A percentile compares a stretch with the other conserved stretches of the same genome.
phyloP scores from a whole-genome alignment of 2,888 invertebrate species.

The Tetrapedia diversipes region DNA sequence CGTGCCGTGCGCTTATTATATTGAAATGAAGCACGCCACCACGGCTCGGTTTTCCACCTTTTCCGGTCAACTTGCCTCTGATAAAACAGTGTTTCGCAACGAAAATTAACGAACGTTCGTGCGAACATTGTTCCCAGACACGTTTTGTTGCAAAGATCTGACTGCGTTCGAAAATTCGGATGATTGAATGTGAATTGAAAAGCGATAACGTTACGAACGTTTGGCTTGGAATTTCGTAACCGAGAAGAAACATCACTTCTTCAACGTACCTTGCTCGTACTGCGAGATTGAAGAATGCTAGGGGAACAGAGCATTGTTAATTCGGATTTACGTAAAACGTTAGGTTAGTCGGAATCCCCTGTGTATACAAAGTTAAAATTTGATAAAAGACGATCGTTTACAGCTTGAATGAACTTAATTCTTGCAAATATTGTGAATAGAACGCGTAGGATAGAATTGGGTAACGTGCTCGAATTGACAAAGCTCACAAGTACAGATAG shows the following conservation, averaged over 20 bases:
- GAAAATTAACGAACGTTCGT: neutral
- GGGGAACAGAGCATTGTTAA: neutral
- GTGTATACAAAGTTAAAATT: neutral
- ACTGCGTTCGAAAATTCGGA: neutral
- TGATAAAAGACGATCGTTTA: neutral
- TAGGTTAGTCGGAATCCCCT: too few relatives aligned
- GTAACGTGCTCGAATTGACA: too few relatives aligned
- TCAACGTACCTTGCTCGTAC: neutral
- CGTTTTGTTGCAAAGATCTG: neutral
- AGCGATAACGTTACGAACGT: neutral
- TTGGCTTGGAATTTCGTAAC: neutral
- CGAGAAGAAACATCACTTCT: conserved; percentile 5
- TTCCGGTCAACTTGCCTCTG: neutral
- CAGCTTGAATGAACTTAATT: too few relatives aligned
- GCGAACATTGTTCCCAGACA: too few relatives aligned
- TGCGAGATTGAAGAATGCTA: neutral
- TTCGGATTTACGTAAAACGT: too few relatives aligned
- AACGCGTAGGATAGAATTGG: too few relatives aligned
- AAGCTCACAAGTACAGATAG: too few relatives aligned
- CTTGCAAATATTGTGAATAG: too few relatives aligned
- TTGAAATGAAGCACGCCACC: conserved; percentile 11
- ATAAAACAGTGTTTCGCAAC: neutral
- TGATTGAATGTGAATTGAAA: neutral
- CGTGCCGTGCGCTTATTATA: conserved; percentile 24
- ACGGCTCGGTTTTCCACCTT: conserved; percentile 3